Evolutionary conservation across 1,140 invertebrate genomes (phyloP).

Genomic region (Panulirus ornatus): DNA sequence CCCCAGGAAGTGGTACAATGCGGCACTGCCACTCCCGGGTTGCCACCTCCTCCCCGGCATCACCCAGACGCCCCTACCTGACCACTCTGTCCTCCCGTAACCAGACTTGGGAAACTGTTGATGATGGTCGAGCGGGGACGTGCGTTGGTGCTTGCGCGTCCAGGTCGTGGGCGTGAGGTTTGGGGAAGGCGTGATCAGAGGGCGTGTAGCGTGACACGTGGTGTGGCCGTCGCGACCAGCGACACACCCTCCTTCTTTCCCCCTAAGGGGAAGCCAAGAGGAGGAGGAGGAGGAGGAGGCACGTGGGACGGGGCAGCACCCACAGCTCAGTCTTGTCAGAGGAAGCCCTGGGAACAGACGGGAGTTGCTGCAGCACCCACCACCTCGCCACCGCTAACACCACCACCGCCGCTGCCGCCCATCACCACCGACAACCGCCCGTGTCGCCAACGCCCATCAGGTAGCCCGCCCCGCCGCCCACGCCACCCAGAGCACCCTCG

Average conservation of each 20-base stretch:
- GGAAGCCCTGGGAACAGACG: not conserved
- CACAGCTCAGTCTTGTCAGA: too few relatives aligned
- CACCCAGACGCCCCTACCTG: not conserved
- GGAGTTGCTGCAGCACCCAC: not conserved
- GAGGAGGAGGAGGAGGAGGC: too few relatives aligned
- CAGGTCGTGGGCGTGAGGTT: not conserved
- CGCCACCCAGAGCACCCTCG: too few relatives aligned
- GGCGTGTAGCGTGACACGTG: not conserved
- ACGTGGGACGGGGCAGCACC: too few relatives aligned
- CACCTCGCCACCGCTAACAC: not conserved
- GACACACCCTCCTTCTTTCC: not conserved
- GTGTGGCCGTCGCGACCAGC: too few relatives aligned
- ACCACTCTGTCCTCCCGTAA: not conserved
- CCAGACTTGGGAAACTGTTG: not conserved
- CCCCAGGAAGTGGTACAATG: not conserved
- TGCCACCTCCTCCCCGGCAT: not conserved
- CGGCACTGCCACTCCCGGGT: not conserved
- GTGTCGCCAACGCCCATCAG: not conserved
- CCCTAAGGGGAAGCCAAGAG: too few relatives aligned
- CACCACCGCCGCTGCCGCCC: not conserved
- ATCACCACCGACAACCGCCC: not conserved
- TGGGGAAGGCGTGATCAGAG: not conserved
- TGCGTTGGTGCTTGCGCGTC: too few relatives aligned
- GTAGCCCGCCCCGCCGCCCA: too few relatives aligned
- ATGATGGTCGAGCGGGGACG: not conserved